Base-by-base conservation (phyloP, 1,140 invertebrate species). In the Drosophila nannoptera region DNA sequence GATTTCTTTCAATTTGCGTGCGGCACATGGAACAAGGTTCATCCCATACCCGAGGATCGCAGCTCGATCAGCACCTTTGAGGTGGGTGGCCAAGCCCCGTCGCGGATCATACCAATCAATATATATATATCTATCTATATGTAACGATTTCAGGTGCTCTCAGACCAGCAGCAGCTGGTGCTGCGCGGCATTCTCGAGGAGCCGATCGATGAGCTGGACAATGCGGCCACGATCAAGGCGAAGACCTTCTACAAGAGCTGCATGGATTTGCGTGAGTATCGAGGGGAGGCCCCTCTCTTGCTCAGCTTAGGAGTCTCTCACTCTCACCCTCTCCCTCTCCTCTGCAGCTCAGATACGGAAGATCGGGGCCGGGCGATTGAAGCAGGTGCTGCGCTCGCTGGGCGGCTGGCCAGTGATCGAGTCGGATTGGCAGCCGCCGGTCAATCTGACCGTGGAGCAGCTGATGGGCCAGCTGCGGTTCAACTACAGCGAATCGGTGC, bases 1-100 rank as follows among this genome's bases (percentile, higher is more conserved):
- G 94, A 97, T 88, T 97, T 97, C 90, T 97, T 96, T 90, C 94
- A 96, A 90, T 97, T 93, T 83, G 96, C 96, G 0, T 97, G 96
- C 80, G 96, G 96, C 1, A 93, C 94, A 2, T 98, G 96, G 96
- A 97, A 97, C 87, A 94, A 93, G 77, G 92, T 94, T 61, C 95
- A 98, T 90, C 91, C 95, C 4, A 97, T 98, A 76, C 96, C 97
- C 0, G 96, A 97, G 82, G 96, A 97, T 83, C 92, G 93, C 73
- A 94, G 95, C 69, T 96, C 94, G 12, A 96, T 96, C 53, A 96
- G 94, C 78, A 97, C 96, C 0, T 97, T 98, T 84, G 96, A 97
- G 90, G 92, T 92, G 16, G 52, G 36, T 7, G 2, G 22, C 7
- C 7, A 0, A 1, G 6, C 0, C 7, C 22, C 22, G 22, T 22